Base-by-base conservation (phyloP, 2,888 invertebrate species). In the Tinea semifulvella region DNA sequence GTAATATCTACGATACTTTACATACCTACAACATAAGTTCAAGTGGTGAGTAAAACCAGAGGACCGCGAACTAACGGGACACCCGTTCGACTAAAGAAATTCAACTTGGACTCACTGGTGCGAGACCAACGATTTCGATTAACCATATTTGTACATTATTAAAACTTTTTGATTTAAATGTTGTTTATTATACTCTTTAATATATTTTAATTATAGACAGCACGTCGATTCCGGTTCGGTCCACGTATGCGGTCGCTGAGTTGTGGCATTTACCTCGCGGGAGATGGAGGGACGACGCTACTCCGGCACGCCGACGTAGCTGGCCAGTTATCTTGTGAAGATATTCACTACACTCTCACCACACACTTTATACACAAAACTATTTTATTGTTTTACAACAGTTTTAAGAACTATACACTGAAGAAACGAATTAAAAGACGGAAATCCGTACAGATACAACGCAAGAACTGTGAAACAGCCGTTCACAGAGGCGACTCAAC, bases 221-320 rank as follows among this genome's bases (percentile, higher is more conserved):
- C n/a, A n/a, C n/a, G n/a, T n/a, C n/a, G n/a, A 36, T 36, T 36
- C 36, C 36, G 36, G 36, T 36, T 36, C 36, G 18, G 14, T 36
- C 68, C 69, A 74, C 73, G 71, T 74, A 70, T 65, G 59, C 63
- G 56, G 56, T 61, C 60, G 59, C 62, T 68, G 62, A 70, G 68
- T 65, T 13, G 65, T 65, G 61, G 62, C 64, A 69, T 68, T 73
- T 75, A 75, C 74, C 74, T 77, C 65, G 66, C 65, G 64, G 70
- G 70, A 69, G 63, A 61, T 65, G 62, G 67, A 69, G 68, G 35
- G 10, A 18, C 36, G 70, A 68, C 68, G 67, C 68, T 70, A 65
- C 67, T 68, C 67, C 67, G 50, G 18, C 18, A 50, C 52, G n/a
- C n/a, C n/a, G 68, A 62, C 58, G 68, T 63, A 66, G 63, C 66